phyloP scores from a whole-genome alignment of 2,888 invertebrate species.

The Spilarctia lutea region DNA sequence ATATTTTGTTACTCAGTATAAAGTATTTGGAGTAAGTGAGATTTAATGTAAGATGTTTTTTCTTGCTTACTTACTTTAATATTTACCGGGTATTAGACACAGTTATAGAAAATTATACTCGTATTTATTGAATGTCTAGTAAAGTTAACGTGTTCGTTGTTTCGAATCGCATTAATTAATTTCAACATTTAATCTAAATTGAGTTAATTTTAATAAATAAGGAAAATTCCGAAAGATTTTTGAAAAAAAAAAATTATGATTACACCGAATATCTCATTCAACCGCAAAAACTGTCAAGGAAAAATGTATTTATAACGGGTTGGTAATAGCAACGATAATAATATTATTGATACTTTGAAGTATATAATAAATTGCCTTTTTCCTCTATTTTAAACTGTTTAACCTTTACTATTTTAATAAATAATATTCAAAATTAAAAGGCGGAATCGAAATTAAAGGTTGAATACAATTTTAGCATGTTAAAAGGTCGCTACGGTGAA shows the following conservation, averaged over 20 bases:
- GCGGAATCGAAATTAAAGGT: not conserved
- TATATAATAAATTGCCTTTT: not conserved
- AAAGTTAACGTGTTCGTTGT: not conserved
- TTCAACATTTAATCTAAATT: not conserved
- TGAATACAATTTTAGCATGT: not conserved
- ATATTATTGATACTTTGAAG: not conserved
- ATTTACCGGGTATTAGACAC: not conserved
- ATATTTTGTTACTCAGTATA: not conserved
- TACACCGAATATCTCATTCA: not conserved
- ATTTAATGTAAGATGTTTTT: not conserved
- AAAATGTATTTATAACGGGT: not conserved
- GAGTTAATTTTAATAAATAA: not conserved
- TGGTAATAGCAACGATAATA: not conserved
- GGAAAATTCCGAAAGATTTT: not conserved
- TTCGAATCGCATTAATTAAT: not conserved
- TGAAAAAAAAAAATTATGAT: not conserved
- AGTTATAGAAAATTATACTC: not conserved
- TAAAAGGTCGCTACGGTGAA: not conserved
- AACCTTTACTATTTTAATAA: not conserved
- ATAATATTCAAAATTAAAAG: not conserved
- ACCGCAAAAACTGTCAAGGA: not conserved
- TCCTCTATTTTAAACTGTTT: not conserved
- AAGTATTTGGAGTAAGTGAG: not conserved
- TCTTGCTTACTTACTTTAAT: not conserved
- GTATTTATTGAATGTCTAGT: no score